These are phyloP conservation scores for Neostethus bicornis DNA, from an alignment of 2,797 vertebrate genomes.

Conservation along the genomic window DNA sequence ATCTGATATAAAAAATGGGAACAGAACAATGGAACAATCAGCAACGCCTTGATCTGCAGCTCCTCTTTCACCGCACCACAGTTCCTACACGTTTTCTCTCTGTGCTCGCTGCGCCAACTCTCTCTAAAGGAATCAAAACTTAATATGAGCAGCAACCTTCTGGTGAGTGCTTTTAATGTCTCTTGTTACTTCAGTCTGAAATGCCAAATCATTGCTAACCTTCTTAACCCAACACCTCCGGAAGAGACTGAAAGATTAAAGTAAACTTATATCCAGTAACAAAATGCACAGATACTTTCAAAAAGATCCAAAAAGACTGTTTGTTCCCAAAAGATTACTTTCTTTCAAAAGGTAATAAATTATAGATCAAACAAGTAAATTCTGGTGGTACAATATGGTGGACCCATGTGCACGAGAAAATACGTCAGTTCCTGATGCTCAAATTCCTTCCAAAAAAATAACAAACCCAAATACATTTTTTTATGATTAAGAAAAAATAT, in stretches of 20 bases:
- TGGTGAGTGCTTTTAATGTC: slow-evolving; percentile 74
- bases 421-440: no score
- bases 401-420: no score
- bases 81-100: slow-evolving; percentile 24
- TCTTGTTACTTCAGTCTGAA: slow-evolving; percentile 68
- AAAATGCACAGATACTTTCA: slow-evolving; percentile 45
- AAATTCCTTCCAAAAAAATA: no score
- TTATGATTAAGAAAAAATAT: no score
- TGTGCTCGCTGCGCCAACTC: slow-evolving; percentile 26
- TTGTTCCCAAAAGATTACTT: slow-evolving; percentile 50
- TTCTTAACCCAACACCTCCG: slow-evolving; percentile 64
- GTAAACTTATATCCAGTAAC: slow-evolving; percentile 52
- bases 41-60: slow-evolving; percentile 25
- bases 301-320: slow-evolving; percentile 34
- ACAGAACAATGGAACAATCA: slow-evolving; percentile 48
- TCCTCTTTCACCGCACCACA: slow-evolving; percentile 29
- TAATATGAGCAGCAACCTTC: slow-evolving; percentile 57
- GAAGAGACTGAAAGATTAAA: slow-evolving; percentile 63
- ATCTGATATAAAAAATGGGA: slow-evolving; percentile 48
- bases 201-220: slow-evolving; percentile 76
- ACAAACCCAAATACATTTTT: no score
- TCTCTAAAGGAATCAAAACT: slow-evolving; percentile 60
- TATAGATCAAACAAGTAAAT: slow-evolving; percentile 64
- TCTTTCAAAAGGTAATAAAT: slow-evolving; percentile 68
- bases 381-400: slow-evolving; percentile 32